Evolutionary conservation across 2,888 invertebrate genomes (phyloP).

Genomic region (Oscheius sp.): DNA sequence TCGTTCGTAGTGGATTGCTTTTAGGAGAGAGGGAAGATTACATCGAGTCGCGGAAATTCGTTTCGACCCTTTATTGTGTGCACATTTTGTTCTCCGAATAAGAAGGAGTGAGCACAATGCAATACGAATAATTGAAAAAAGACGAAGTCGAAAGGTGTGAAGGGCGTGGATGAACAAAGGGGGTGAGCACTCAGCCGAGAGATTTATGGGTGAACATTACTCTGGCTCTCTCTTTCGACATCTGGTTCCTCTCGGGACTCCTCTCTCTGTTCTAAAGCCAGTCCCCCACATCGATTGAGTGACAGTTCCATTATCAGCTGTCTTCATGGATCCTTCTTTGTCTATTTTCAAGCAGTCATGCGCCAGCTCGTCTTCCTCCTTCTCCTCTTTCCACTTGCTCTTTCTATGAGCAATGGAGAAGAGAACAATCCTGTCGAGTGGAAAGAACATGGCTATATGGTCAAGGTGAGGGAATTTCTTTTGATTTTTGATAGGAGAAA

Average conservation of each 20-base stretch:
- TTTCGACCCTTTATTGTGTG: background rate
- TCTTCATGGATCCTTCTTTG: background rate
- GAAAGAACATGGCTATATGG: conserved; percentile 4
- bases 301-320: too few relatives aligned
- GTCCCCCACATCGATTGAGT: background rate
- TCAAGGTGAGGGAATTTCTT: too few relatives aligned
- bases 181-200: too few relatives aligned
- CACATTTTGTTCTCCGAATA: background rate
- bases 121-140: too few relatives aligned
- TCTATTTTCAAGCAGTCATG: background rate
- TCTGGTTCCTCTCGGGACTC: background rate
- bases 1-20: background rate
- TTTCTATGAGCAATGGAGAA: background rate
- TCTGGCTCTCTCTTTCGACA: conserved; percentile 1
- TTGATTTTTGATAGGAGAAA: too few relatives aligned
- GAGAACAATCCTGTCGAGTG: background rate
- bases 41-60: conserved; percentile 13
- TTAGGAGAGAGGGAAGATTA: background rate
- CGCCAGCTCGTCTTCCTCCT: conserved; percentile 3
- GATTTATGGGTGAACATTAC: too few relatives aligned
- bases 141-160: too few relatives aligned
- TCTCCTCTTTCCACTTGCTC: background rate
- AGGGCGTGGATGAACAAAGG: too few relatives aligned
- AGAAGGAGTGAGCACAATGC: background rate
- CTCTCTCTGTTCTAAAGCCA: background rate